Base-by-base conservation (phyloP, 2,888 invertebrate genomes). In the Zonitis immaculata region DNA sequence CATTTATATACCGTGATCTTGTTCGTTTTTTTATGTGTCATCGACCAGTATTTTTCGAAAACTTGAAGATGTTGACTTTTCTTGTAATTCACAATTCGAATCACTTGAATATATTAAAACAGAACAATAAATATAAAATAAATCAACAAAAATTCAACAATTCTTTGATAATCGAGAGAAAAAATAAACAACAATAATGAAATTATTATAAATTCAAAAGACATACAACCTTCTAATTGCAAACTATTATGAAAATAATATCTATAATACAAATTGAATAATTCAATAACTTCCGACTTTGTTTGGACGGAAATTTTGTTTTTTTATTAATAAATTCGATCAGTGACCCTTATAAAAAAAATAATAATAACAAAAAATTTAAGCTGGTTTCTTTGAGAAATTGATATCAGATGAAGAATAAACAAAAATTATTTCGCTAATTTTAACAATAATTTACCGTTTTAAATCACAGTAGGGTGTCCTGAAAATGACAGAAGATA, bases 1-100 rank as follows among this genome's bases (percentile, higher is more conserved):
- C 56, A 45, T 56, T 56, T 56, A 56, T 56, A 56, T 56, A 20
- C 51, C 44, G 47, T 20, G 50, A 50, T 52, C 50, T 53, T 51
- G 52, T 47, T 53, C 48, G 48, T 53, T 53, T 56, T 61, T 62
- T 58, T 39, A 3, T 60, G 62, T 62, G 62, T 62, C 64, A 60
- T 61, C 62, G 63, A 63, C 62, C 60, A 60, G 49, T 47, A 52
- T 52, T 22, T 25, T 44, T 27, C 25, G 26, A 18, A 45, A 30
- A 45, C 45, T 28, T 16, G 30, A 45, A 45, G 30, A 45, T 18
- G 27, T 44, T 44, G 27, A 30, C 28, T 45, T n/a, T n/a, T 44
- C 16, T 44, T 28, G 27, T 14, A 11, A 45, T 26, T 25, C 7
- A 45, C 27, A 12, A 28, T 16, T 7, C 6, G 20, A 45, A 28